phyloP scores from a whole-genome alignment of 2,888 invertebrate species.

The Andricus curvator region DNA sequence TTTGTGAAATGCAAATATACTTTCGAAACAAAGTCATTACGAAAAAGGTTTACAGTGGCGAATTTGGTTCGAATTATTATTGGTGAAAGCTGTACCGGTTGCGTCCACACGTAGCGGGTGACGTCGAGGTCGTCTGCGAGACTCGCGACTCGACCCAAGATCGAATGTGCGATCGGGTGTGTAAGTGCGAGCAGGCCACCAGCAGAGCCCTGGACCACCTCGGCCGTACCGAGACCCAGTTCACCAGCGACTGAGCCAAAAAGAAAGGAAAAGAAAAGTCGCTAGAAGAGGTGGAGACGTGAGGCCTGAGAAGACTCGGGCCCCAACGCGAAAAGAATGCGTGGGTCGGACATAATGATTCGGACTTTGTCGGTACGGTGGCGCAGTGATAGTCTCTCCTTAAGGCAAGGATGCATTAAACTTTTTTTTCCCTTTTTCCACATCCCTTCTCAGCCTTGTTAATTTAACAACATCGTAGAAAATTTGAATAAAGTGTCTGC shows the following conservation, averaged over 20 bases:
- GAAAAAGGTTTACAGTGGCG: neutral
- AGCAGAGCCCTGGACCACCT: conserved; percentile 77
- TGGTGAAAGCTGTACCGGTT: conserved; percentile 26
- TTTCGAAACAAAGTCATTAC: neutral
- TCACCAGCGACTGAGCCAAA: conserved; percentile 52
- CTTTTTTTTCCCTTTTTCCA: conserved; percentile 42
- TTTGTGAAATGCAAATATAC: neutral
- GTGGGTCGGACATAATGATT: conserved; percentile 75
- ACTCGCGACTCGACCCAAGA: conserved; percentile 66
- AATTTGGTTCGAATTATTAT: conserved; percentile 6
- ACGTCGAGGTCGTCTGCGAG: conserved; percentile 66
- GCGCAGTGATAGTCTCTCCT: conserved; percentile 58
- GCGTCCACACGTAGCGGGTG: conserved; percentile 62
- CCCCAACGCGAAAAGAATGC: conserved; percentile 69
- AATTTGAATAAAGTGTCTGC: neutral
- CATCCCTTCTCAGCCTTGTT: neutral
- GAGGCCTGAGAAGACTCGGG: conserved; percentile 28
- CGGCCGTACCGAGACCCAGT: conserved; percentile 62
- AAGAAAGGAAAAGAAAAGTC: conserved; percentile 43
- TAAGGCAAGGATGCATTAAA: conserved; percentile 52
- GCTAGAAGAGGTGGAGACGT: conserved; percentile 16
- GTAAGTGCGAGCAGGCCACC: conserved; percentile 78
- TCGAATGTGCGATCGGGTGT: conserved; percentile 76
- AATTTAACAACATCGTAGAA: neutral
- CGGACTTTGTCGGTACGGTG: conserved; percentile 69